phyloP scores from a whole-genome alignment of 2,797 vertebrate species.

The Phrynocephalus forsythii region DNA sequence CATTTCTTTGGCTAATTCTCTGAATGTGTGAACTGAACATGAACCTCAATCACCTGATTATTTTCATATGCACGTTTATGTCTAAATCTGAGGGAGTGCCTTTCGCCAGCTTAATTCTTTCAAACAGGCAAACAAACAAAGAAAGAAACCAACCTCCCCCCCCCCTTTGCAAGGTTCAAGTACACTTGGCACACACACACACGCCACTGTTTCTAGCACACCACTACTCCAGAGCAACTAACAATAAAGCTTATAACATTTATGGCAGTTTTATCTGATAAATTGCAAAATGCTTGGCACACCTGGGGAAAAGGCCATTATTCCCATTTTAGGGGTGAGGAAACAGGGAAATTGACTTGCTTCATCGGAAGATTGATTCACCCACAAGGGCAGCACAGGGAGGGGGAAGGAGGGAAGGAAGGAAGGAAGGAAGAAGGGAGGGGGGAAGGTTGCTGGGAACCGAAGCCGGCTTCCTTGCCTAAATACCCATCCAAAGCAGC shows the following conservation, averaged over 20 bases:
- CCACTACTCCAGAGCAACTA: constrained; percentile 40
- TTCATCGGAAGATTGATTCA: constrained; percentile 9
- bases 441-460: neutral
- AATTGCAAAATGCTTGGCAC: constrained; percentile 43
- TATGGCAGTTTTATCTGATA: constrained; percentile 41
- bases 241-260: constrained; percentile 10
- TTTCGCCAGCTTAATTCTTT: neutral
- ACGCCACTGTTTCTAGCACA: constrained; percentile 1
- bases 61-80: neutral
- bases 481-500: constrained; percentile 7
- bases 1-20: neutral
- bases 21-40: neutral
- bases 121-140: neutral
- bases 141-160: neutral
- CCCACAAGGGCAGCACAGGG: neutral
- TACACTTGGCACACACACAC: neutral
- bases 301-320: constrained; percentile 49
- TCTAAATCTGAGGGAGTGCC: neutral
- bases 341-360: constrained; percentile 29
- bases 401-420: neutral
- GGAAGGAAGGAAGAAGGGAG: neutral
- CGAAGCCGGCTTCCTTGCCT: constrained; percentile 26
- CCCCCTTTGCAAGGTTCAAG: constrained; percentile 12
- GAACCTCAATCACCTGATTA: neutral
- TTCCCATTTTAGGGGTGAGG: constrained; percentile 28